A percentile compares a stretch with the other conserved stretches of the same genome.
Conservation (phyloP, 2,888 invertebrate species). For the Meganola albula region DNA sequence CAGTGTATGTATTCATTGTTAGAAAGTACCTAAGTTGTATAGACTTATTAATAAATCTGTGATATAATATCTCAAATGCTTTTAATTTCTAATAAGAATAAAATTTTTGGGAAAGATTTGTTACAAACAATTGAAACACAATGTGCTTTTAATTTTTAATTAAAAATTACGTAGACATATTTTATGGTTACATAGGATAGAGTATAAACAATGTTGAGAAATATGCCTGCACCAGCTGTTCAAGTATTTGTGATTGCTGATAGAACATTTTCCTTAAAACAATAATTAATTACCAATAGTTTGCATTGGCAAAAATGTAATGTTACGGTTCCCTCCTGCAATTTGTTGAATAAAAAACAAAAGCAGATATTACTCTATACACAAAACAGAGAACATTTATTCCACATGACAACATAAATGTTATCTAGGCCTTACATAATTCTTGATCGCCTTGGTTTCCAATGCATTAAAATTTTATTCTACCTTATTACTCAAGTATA, state of each 20-base stretch:
- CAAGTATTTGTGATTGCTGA: slow-evolving; percentile 48
- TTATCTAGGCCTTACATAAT: too few species aligned
- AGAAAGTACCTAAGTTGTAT: too few species aligned
- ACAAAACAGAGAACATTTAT: slow-evolving; percentile 46
- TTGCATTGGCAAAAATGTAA: slow-evolving; percentile 42
- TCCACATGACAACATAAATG: slow-evolving; percentile 60
- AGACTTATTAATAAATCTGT: too few species aligned
- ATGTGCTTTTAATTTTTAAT: slow-evolving; percentile 64
- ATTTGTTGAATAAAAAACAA: slow-evolving; percentile 50
- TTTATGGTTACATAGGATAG: slow-evolving; percentile 74
- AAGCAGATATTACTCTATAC: slow-evolving; percentile 56
- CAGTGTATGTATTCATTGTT: too few species aligned
- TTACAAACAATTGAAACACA: slow-evolving; percentile 31
- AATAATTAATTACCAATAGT: slow-evolving; percentile 43
- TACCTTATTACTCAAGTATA: too few species aligned
- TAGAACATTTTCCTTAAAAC: slow-evolving; percentile 55
- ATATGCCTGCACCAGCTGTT: slow-evolving; percentile 60
- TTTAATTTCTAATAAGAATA: too few species aligned
- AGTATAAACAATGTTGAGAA: slow-evolving; percentile 70
- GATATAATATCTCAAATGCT: too few species aligned
- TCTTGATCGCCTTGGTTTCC: too few species aligned
- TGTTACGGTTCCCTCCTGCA: slow-evolving; percentile 41
- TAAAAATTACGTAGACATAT: slow-evolving; percentile 76
- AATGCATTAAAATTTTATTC: too few species aligned
- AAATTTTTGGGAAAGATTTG: too few species aligned